Base-by-base conservation (phyloP, 2,113 vertebrate species). In the Colistium nudipinnis region DNA sequence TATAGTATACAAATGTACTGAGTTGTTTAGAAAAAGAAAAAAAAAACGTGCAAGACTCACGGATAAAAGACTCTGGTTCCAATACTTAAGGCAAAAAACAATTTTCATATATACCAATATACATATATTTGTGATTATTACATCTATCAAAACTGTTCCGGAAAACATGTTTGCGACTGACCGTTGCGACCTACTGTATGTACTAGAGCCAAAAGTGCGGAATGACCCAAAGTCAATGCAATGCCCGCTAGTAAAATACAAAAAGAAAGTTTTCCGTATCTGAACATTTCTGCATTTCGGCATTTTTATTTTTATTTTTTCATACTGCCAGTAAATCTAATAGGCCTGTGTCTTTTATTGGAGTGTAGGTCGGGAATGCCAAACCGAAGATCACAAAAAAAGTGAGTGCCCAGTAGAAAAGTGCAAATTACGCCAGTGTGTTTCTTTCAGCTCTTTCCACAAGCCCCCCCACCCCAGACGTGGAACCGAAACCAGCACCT, bases 71-170 rank as follows among this genome's bases (percentile, higher is more conserved):
- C 86, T 90, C 82, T 81, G 78, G 88, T 91, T 89, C 77, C 87
- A 91, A 92, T 92, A 91, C 87, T 93, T 94, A 94, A 94, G 93
- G 93, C 92, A 92, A 92, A 90, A n/a, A 89, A 90, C 75, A 87
- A 88, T 84, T 89, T 48, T 87, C 78, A 81, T 90, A 86, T 90
- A 86, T 86, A 84, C 87, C 70, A 81, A 82, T 90, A 90, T 92
- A 92, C 88, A 93, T 76, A 86, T 83, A 91, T 90, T 87, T 78
- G 76, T 82, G 69, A 90, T 88, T 81, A 82, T 85, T 78, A 87
- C 78, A 86, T 76, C 88, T 88, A 86, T 88, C 78, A 86, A 90
- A 91, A 89, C 67, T 30, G 62, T 79, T 82, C 70, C 78, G 70
- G 80, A 85, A 89, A 86, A 87, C 81, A 72, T 73, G 55, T 30